Evolutionary conservation across 2,888 invertebrate genomes (phyloP).

Genomic region (Copidosoma aretas): DNA sequence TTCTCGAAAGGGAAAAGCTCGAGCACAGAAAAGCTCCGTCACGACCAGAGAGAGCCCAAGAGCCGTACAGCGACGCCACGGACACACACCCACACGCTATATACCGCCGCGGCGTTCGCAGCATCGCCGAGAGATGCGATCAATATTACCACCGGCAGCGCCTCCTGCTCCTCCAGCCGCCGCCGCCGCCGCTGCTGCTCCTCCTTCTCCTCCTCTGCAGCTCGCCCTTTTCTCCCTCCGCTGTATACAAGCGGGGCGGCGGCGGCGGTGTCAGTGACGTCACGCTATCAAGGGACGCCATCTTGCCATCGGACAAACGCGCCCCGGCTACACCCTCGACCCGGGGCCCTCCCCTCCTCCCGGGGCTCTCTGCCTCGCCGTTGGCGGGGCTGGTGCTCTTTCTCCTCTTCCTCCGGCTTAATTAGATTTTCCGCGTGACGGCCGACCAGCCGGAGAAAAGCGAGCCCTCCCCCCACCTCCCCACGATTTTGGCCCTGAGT

Average conservation of each 20-base stretch:
- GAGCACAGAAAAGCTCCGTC: not conserved
- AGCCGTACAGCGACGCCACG: not conserved
- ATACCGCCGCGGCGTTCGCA: slow-evolving; percentile 55
- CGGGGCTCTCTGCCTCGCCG: not conserved
- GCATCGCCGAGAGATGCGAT: slow-evolving; percentile 60
- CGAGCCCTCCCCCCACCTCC: not conserved
- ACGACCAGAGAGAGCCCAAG: slow-evolving; percentile 54
- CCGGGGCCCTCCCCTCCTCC: not conserved
- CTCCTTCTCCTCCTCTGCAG: slow-evolving; percentile 46
- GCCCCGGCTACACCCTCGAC: slow-evolving; percentile 45
- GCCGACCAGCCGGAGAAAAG: not conserved
- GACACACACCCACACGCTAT: too few relatives aligned
- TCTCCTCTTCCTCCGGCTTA: not conserved
- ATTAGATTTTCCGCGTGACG: slow-evolving; percentile 29
- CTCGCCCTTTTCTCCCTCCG: slow-evolving; percentile 41
- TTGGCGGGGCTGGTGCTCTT: too few relatives aligned
- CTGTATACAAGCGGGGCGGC: too few relatives aligned
- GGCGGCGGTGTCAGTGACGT: too few relatives aligned
- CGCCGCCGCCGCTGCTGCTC: slow-evolving; percentile 39
- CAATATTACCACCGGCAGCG: slow-evolving; percentile 58
- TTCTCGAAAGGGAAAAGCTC: slow-evolving; percentile 44
- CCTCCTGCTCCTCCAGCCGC: slow-evolving; percentile 42
- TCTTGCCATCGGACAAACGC: slow-evolving; percentile 55
- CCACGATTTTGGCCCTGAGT: not conserved
- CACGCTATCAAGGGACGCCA: slow-evolving; percentile 61